These are phyloP conservation scores for Netelia virgata DNA, from an alignment of 2,888 invertebrate genomes.

Conservation along the genomic window DNA sequence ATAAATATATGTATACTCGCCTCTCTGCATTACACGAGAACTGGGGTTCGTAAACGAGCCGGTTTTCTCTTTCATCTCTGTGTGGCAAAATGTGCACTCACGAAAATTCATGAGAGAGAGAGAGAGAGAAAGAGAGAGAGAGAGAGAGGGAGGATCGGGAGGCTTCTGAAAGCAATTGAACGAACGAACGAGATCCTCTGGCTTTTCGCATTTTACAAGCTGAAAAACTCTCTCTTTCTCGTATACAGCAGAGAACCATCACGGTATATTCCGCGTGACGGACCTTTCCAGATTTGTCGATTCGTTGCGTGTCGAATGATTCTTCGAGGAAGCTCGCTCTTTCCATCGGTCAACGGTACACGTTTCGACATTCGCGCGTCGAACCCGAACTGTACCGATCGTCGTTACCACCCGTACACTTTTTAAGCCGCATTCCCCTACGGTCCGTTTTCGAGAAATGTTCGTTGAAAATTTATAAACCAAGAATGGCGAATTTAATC, in stretches of 20 bases:
- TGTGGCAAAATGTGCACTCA: constrained; percentile 31
- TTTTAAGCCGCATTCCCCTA: not conserved
- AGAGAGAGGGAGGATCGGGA: constrained; percentile 18
- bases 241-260: constrained; percentile 32
- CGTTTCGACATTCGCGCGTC: constrained; percentile 36
- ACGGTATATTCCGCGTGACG: constrained; percentile 67
- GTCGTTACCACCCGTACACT: constrained; percentile 2
- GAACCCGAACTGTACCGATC: constrained; percentile 9
- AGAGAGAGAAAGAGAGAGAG: constrained; percentile 2
- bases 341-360: constrained; percentile 52
- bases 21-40: constrained; percentile 6
- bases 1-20: constrained; percentile 18
- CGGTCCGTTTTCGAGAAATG: constrained; percentile 9
- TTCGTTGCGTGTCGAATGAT: constrained; percentile 67
- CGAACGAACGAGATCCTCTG: constrained; percentile 44
- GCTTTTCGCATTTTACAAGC: constrained; percentile 65
- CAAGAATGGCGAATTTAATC: not conserved
- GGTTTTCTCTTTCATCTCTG: constrained; percentile 58
- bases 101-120: constrained; percentile 12
- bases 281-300: constrained; percentile 66
- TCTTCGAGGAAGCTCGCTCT: constrained; percentile 36
- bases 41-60: constrained; percentile 38
- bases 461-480: not conserved
- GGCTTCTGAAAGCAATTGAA: constrained; percentile 52
- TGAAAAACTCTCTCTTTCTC: constrained; percentile 64